Base-by-base conservation (phyloP, 2,797 vertebrate genomes). In the Poeciliopsis infans region DNA sequence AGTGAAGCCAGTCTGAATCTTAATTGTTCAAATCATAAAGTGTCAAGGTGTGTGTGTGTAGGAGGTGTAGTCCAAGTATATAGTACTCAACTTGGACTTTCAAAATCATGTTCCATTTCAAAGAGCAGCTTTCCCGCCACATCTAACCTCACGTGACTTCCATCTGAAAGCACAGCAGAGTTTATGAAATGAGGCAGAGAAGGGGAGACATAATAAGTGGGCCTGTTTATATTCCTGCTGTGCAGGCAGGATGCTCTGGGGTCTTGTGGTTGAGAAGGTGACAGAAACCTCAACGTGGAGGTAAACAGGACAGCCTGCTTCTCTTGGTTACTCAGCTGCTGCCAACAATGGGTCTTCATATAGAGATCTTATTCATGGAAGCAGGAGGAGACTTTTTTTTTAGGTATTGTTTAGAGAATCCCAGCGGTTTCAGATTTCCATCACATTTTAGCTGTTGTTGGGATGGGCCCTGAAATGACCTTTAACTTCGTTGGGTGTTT, bases 181-280 rank as follows among this genome's bases (percentile, higher is more conserved):
- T 78, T 92, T 94, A 92, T 94, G 92, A 96, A 95, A 95, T 90
- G 84, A 86, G 86, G 84, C 84, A 41, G 76, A 72, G 77, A 77
- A 75, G 59, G 85, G 77, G 83, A 96, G 95, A 96, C 95, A 96
- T 90, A 96, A 96, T 95, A 96, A 77, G 90, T 81, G 87, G 92
- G 88, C 80, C 90, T 95, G 95, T 96, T 96, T 96, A 95, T 95
- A 95, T 96, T 96, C 93, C 95, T 93, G 90, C 75, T 76, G 83
- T 83, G 81, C 88, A 91, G 89, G 92, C 94, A 94, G 94, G 94
- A 95, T 92, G 90, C 86, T 89, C 87, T 75, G 72, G 89, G 93
- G 89, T 95, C 90, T 89, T 87, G 82, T 75, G 85, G 89, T 66
- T 87, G 83, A 86, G 84, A 81, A 89, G 85, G 77, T 59, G 46